A percentile compares a stretch with the other conserved stretches of the same genome.
Evolutionary conservation across 2,888 invertebrate species (phyloP).

Genomic region (Drosophila buzzatii): DNA sequence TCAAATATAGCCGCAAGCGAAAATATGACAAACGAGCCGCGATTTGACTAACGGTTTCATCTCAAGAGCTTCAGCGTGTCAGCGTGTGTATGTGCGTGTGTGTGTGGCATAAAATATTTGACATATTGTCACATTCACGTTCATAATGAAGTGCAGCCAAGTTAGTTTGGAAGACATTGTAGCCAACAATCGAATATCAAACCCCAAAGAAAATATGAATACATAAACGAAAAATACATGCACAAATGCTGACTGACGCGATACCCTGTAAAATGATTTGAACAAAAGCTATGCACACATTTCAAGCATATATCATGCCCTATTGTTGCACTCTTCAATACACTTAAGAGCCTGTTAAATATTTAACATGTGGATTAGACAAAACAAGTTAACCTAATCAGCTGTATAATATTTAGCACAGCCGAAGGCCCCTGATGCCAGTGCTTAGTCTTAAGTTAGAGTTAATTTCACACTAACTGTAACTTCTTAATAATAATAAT

Average conservation of each 20-base stretch:
- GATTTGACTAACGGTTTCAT: conserved; percentile 47
- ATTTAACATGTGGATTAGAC: no score
- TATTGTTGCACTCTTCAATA: no score
- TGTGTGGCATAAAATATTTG: conserved; percentile 53
- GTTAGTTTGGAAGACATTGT: conserved; percentile 20
- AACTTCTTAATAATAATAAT: no score
- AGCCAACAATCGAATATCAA: conserved; percentile 32
- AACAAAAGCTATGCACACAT: no score
- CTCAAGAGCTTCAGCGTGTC: conserved; percentile 4
- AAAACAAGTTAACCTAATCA: no score
- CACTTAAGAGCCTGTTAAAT: no score
- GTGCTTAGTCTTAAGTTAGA: no score
- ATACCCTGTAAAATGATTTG: background rate
- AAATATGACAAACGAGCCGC: conserved; percentile 49
- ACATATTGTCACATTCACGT: conserved; percentile 60
- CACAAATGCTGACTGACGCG: background rate
- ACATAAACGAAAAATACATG: background rate
- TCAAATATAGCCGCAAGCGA: conserved; percentile 35
- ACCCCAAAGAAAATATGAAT: background rate
- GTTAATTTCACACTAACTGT: no score
- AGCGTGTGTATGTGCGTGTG: conserved; percentile 3
- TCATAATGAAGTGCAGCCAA: conserved; percentile 42
- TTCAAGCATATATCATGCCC: no score
- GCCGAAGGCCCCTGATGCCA: no score
- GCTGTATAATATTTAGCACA: no score